phyloP scores from a whole-genome alignment of 2,113 vertebrate species.

The Diadophis punctatus region DNA sequence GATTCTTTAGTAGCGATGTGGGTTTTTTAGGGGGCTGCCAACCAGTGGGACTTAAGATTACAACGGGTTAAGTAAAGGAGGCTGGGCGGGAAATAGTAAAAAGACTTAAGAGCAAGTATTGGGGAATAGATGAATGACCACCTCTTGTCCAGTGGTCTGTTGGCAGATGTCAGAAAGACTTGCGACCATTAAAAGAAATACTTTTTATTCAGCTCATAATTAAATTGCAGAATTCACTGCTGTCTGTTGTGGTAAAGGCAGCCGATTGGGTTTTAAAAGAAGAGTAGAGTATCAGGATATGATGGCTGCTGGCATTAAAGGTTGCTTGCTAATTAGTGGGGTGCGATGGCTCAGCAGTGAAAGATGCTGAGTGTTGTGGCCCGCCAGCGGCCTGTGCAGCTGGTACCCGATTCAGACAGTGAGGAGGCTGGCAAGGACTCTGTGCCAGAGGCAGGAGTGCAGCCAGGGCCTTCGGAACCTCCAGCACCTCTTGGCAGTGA shows the following conservation, averaged over 20 bases:
- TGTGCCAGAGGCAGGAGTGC: too few species aligned
- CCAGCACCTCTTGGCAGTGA: too few species aligned
- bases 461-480: too few species aligned
- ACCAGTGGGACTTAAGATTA: not conserved
- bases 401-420: too few species aligned
- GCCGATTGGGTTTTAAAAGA: not conserved
- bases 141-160: not conserved
- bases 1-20: not conserved
- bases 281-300: not conserved
- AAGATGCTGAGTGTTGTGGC: too few species aligned
- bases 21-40: not conserved
- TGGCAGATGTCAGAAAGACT: not conserved
- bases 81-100: too few species aligned
- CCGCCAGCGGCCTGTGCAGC: too few species aligned
- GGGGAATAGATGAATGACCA: not conserved
- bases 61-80: too few species aligned
- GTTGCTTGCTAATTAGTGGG: not conserved
- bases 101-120: too few species aligned
- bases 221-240: not conserved
- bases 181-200: not conserved
- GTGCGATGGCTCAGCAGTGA: not conserved
- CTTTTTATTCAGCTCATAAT: not conserved
- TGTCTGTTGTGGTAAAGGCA: not conserved
- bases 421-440: too few species aligned
- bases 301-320: not conserved